Evolutionary conservation across 2,797 vertebrate genomes (phyloP).

Genomic region (Danio jaintianensis): DNA sequence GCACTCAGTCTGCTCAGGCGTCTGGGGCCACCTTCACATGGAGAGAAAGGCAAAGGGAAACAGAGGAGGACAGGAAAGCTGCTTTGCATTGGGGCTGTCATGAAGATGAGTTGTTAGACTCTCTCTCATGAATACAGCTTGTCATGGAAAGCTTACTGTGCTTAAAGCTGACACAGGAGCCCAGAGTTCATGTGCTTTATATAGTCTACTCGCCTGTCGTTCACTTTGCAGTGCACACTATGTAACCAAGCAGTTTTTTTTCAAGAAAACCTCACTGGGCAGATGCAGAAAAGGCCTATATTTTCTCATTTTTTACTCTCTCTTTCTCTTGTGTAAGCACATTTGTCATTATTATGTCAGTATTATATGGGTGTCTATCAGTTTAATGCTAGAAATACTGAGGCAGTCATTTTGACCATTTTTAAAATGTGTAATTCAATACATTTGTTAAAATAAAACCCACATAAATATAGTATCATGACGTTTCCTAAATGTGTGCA

Average conservation of each 20-base stretch:
- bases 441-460: no score
- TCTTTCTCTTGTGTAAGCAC: no score
- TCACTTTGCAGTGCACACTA: not conserved
- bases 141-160: constrained; percentile 50
- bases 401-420: no score
- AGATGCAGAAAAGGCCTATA: no score
- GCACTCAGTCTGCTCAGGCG: constrained; percentile 21
- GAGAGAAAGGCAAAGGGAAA: not conserved
- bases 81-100: constrained; percentile 52
- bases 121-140: constrained; percentile 42
- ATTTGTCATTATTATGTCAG: no score
- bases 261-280: not conserved
- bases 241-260: not conserved
- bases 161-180: constrained; percentile 26
- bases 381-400: no score
- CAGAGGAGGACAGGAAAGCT: constrained; percentile 15
- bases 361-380: no score
- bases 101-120: constrained; percentile 53
- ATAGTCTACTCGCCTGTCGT: constrained; percentile 1
- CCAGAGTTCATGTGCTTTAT: constrained; percentile 11
- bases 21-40: constrained; percentile 18
- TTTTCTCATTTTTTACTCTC: no score
- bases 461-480: no score
- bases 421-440: no score
- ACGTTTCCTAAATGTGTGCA: no score